phyloP scores from a whole-genome alignment of 2,113 vertebrate species.

The Chlorodrepanis virens region DNA sequence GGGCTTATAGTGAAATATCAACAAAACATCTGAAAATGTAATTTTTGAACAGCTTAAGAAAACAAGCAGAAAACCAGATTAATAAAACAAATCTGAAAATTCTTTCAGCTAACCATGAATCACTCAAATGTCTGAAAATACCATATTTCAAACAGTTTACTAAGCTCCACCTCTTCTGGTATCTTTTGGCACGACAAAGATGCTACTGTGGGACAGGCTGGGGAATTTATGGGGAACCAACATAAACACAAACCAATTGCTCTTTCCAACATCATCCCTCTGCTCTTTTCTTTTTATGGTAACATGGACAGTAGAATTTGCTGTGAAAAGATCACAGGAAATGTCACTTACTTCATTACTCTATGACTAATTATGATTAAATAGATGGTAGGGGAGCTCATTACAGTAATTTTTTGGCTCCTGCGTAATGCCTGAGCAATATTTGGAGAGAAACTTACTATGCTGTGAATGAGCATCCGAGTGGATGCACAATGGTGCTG shows the following conservation, averaged over 20 bases:
- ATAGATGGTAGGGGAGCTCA: not conserved
- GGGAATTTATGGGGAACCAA: not conserved
- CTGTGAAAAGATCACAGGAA: conserved; percentile 43
- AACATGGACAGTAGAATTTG: not conserved
- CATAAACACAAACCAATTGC: not conserved
- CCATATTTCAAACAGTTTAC: not conserved
- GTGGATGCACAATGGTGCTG: not conserved
- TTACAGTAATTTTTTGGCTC: not conserved
- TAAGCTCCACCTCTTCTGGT: not conserved
- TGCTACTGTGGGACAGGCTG: not conserved
- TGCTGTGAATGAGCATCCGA: not conserved
- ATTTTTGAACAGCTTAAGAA: not conserved
- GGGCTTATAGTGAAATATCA: not conserved
- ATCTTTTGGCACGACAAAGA: not conserved
- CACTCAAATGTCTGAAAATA: not conserved
- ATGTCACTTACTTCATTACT: conserved; percentile 55
- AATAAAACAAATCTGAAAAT: not conserved
- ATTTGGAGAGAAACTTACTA: not conserved
- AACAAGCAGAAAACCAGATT: not conserved
- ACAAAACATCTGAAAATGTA: not conserved
- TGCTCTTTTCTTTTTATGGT: conserved; percentile 1
- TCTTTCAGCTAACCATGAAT: not conserved
- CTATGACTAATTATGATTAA: conserved; percentile 47
- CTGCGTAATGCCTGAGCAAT: not conserved
- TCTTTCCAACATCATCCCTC: not conserved